These are phyloP conservation scores for Glandiceps talaboti DNA, from an alignment of 53 echinoderm and acorn worm genomes.

Conservation along the genomic window DNA sequence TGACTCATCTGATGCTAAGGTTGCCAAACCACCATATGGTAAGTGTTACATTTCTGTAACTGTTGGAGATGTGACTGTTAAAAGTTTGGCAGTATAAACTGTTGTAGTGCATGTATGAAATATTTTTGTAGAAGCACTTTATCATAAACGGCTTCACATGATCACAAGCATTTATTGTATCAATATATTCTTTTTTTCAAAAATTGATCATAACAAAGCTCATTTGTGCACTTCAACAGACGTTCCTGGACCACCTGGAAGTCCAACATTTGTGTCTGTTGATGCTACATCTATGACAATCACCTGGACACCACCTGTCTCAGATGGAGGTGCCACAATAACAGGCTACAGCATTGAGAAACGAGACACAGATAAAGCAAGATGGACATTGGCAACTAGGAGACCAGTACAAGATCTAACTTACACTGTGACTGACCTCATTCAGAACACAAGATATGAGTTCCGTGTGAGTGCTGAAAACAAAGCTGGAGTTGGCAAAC, in stretches of 20 bases:
- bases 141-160: no score
- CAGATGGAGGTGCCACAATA: constrained; percentile 82
- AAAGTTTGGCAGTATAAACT: no score
- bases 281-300: constrained; percentile 51
- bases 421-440: constrained; percentile 42
- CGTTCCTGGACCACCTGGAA: constrained; percentile 72
- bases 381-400: constrained; percentile 50
- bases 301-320: constrained; percentile 64
- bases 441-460: constrained; percentile 63
- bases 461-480: constrained; percentile 90
- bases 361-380: constrained; percentile 27
- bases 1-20: background rate
- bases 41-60: no score
- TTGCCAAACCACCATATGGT: constrained; percentile 12
- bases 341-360: constrained; percentile 94
- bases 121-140: no score
- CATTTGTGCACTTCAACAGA: constrained; percentile 49
- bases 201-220: no score
- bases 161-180: no score
- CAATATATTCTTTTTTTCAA: no score
- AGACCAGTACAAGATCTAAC: constrained; percentile 52
- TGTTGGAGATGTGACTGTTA: no score
- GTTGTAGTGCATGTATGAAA: no score
- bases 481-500: constrained; percentile 79
- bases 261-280: constrained; percentile 35